phyloP scores from a whole-genome alignment of 2,113 vertebrate genomes.

The Urocynchramus pylzowi region DNA sequence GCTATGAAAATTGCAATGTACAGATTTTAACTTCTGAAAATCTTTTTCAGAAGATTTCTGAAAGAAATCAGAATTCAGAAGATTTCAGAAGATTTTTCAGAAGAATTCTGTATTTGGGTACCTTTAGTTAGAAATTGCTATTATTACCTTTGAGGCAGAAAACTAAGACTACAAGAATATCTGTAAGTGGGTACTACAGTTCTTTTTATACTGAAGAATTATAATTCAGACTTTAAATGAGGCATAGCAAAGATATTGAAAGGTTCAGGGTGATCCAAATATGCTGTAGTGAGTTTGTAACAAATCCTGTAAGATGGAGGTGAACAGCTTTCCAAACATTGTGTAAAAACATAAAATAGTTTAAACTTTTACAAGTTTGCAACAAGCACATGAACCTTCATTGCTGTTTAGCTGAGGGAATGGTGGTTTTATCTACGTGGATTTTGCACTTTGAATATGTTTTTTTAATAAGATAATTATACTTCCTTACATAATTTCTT shows the following conservation, averaged over 20 bases:
- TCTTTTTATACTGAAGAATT: neutral
- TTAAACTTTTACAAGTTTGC: neutral
- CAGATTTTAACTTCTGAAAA: neutral
- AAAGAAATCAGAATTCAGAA: no score
- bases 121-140: neutral
- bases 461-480: neutral
- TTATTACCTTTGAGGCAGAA: neutral
- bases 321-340: neutral
- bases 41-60: no score
- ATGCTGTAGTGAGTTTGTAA: neutral
- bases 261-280: neutral
- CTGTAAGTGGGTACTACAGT: neutral
- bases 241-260: neutral
- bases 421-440: neutral
- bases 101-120: neutral
- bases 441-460: neutral
- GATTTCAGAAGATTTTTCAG: no score
- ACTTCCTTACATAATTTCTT: neutral
- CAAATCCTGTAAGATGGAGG: neutral
- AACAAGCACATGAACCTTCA: neutral
- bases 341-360: neutral
- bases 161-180: neutral
- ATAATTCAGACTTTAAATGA: neutral
- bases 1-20: neutral
- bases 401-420: neutral